phyloP scores from a whole-genome alignment of 30 jellyfish, hydroid and myxozoan genomes.

The Sanderia malayensis region DNA sequence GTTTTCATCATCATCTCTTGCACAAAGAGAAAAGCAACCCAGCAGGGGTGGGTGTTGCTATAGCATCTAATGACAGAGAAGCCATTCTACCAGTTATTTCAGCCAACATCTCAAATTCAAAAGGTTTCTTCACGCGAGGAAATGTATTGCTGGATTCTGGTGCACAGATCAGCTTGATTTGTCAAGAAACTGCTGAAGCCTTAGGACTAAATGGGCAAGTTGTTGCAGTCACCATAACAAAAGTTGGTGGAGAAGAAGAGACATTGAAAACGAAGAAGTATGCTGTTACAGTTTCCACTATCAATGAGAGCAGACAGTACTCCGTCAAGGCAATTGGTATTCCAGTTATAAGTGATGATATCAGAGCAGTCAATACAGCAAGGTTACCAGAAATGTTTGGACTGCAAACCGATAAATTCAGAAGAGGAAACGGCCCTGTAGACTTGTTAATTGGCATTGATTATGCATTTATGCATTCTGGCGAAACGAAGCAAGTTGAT shows the following conservation, averaged over 20 bases:
- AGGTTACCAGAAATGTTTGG: conserved; percentile 34
- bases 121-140: conserved; percentile 46
- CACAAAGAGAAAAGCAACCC: conserved; percentile 19
- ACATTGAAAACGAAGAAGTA: conserved; percentile 45
- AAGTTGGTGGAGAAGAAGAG: conserved; percentile 69
- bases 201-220: conserved; percentile 54
- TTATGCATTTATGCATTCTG: conserved; percentile 56
- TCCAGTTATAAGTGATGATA: conserved; percentile 41
- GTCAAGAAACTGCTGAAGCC: conserved; percentile 47
- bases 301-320: conserved; percentile 33
- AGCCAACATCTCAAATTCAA: conserved; percentile 47
- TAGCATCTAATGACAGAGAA: conserved; percentile 45
- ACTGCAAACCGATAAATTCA: conserved; percentile 14
- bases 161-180: conserved; percentile 58
- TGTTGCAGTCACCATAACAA: conserved; percentile 33
- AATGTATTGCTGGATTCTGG: conserved; percentile 63
- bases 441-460: conserved; percentile 69
- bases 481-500: conserved; percentile 48
- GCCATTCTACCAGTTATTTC: conserved; percentile 53
- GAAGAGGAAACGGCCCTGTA: conserved; percentile 46
- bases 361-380: conserved; percentile 26
- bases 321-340: conserved; percentile 57
- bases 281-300: conserved; percentile 27
- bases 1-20: conserved; percentile 47
- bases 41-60: conserved; percentile 42